Base-by-base conservation (phyloP, 2,888 invertebrate genomes). In the Drosophila suboccidentalis region DNA sequence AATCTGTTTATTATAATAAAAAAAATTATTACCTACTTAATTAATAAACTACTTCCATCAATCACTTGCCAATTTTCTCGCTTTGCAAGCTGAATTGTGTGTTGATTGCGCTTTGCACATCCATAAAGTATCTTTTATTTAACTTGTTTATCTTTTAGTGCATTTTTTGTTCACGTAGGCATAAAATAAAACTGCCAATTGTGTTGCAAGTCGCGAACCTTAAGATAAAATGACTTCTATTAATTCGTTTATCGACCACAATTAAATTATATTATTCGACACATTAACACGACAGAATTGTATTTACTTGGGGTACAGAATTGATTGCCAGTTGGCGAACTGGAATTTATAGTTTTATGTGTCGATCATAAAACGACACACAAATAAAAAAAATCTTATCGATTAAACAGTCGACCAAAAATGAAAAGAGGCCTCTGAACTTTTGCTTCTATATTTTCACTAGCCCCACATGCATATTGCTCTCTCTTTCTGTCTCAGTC, bases 371-470 rank as follows among this genome's bases (percentile, higher is more conserved):
- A 69, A 22, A 22, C 22, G 22, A 61, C 2, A 32, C 29, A 71
- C 41, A 59, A 49, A 54, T 17, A 15, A 59, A 26, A 26, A 26
- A 5, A 73, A 75, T 68, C 50, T 67, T 85, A 85, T 85, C 78
- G 85, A 85, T 88, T 85, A 75, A 85, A 88, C 84, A 85, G 66
- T 63, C 55, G 71, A 17, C 22, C 17, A 39, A 15, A 51, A n/a
- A 51, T 3, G 26, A 26, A 44, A 17, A 34, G 50, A 36, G 50
- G 39, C 17, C 47, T 53, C 44, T 39, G 60, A 65, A 26, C 41
- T 50, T 47, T 34, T n/a, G 13, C 43, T 38, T 19, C 11, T 1
- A n/a, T n/a, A n/a, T 8, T 17, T 22, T 22, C 4, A 26, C 13
- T 15, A 26, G 2, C 1, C 13, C 22, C 47, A 26, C 38, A 64